phyloP scores from a whole-genome alignment of 2,113 vertebrate genomes.

The Bubalus kerabau region DNA sequence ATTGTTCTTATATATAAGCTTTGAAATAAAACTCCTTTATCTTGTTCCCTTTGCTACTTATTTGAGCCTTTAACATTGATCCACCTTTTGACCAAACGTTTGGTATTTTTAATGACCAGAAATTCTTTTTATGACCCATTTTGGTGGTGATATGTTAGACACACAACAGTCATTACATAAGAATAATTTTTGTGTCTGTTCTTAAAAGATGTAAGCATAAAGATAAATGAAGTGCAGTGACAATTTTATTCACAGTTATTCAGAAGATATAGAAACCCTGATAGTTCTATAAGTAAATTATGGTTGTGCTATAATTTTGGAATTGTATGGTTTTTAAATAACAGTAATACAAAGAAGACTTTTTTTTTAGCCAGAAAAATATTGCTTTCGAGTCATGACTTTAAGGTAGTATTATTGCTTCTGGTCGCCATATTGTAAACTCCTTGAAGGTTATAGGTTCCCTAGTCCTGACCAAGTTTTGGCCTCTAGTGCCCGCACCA shows the following conservation, averaged over 20 bases:
- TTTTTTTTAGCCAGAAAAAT: slow-evolving; percentile 5
- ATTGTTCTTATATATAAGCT: background rate
- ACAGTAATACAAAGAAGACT: background rate
- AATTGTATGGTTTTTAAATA: background rate
- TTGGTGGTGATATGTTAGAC: background rate
- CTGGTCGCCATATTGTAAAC: background rate
- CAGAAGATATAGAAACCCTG: background rate
- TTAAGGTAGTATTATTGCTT: background rate
- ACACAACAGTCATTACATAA: slow-evolving; percentile 7
- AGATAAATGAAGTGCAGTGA: background rate
- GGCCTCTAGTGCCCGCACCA: background rate
- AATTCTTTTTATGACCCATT: background rate
- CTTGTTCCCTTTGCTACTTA: slow-evolving; percentile 10
- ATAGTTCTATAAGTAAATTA: background rate
- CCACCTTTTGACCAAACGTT: background rate
- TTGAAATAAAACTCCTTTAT: background rate
- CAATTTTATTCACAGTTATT: background rate
- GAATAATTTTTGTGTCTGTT: background rate
- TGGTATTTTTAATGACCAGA: background rate
- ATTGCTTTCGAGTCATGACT: slow-evolving; percentile 37
- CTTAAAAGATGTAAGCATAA: background rate
- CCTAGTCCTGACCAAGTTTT: background rate
- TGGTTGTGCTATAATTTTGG: slow-evolving; percentile 10
- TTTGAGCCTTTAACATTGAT: background rate
- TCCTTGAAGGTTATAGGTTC: background rate